These are phyloP conservation scores for Pecten maximus DNA, from an alignment of 2,888 invertebrate genomes.

Conservation along the genomic window DNA sequence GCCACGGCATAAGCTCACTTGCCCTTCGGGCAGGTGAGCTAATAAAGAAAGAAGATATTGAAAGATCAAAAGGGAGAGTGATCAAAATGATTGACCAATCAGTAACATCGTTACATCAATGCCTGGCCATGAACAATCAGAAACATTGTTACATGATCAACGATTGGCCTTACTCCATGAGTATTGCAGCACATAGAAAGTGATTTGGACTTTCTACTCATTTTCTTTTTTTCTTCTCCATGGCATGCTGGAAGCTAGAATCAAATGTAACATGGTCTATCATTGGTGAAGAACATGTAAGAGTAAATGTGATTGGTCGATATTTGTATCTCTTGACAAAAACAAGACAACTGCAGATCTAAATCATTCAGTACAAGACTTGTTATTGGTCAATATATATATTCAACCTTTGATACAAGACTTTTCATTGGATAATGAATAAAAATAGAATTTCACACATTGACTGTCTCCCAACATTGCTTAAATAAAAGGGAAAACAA, in stretches of 20 bases:
- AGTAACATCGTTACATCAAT: background rate
- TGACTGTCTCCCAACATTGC: background rate
- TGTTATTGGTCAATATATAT: background rate
- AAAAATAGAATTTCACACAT: background rate
- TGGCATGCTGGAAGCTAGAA: constrained; percentile 20
- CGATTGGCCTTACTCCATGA: background rate
- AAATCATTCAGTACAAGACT: constrained; percentile 8
- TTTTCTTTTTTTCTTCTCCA: background rate
- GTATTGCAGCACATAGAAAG: constrained; percentile 26
- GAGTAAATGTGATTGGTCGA: background rate
- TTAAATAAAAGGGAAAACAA: background rate
- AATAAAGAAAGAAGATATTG: no score
- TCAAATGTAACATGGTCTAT: constrained; percentile 5
- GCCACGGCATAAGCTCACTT: no score
- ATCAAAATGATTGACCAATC: background rate
- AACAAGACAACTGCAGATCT: constrained; percentile 14
- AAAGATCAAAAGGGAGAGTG: background rate
- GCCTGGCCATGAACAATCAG: no score
- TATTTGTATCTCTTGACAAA: background rate
- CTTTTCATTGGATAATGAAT: constrained; percentile 24
- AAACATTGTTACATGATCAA: background rate
- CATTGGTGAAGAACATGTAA: background rate
- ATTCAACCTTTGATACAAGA: constrained; percentile 5
- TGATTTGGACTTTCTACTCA: constrained; percentile 21
- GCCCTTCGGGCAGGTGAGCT: no score